Conservation (phyloP, 2,797 vertebrate species). For the Dicrostonyx torquatus region DNA sequence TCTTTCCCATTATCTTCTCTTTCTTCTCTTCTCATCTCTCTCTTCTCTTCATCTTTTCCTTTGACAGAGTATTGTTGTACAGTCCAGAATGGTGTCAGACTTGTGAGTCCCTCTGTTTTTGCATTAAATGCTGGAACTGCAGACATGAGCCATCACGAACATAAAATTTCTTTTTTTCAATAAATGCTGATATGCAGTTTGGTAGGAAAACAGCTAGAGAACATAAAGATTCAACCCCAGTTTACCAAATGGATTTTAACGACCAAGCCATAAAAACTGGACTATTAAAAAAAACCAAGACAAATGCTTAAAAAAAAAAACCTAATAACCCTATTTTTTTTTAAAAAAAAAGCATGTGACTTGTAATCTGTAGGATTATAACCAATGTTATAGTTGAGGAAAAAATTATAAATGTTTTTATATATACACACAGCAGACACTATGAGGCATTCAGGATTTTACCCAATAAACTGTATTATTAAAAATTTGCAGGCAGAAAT, state of each 20-base stretch:
- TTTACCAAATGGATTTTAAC: slow-evolving; percentile 87
- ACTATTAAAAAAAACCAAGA: slow-evolving; percentile 84
- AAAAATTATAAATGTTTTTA: slow-evolving; percentile 76
- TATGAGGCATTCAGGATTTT: slow-evolving; percentile 79
- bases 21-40: no score
- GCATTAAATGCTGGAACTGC: not conserved
- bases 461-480: slow-evolving; percentile 83
- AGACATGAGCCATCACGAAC: not conserved
- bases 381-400: slow-evolving; percentile 73
- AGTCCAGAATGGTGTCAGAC: not conserved
- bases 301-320: slow-evolving; percentile 83
- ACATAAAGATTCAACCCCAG: slow-evolving; percentile 82
- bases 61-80: not conserved
- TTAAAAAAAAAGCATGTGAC: slow-evolving; percentile 68
- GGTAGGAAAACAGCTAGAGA: slow-evolving; percentile 86
- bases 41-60: not conserved
- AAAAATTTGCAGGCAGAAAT: slow-evolving; percentile 81
- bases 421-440: slow-evolving; percentile 73
- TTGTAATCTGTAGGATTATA: slow-evolving; percentile 83
- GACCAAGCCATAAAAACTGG: slow-evolving; percentile 87
- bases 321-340: slow-evolving; percentile 78
- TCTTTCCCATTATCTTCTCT: not conserved
- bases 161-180: slow-evolving; percentile 1
- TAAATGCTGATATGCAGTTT: slow-evolving; percentile 81
- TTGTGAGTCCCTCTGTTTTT: not conserved